Evolutionary conservation across 2,113 vertebrate species (phyloP).

Genomic region (Larimichthys polyactis): DNA sequence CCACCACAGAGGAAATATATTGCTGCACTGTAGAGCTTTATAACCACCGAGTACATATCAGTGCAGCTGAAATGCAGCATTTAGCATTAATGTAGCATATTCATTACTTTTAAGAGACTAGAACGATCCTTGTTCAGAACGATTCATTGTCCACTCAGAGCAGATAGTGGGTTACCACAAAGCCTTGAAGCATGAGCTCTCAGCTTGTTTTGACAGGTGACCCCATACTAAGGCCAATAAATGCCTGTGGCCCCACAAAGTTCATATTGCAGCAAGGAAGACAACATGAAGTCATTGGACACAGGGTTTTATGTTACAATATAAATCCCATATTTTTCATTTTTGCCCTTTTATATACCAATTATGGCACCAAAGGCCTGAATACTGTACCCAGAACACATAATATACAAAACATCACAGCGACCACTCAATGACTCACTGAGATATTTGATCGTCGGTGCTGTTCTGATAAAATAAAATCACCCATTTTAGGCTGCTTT

Average conservation of each 20-base stretch:
- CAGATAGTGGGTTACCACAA: constrained; percentile 3
- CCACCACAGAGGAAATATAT: constrained; percentile 36
- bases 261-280: constrained; percentile 22
- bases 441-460: neutral
- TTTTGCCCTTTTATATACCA: too few species aligned
- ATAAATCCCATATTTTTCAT: neutral
- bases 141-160: constrained; percentile 25
- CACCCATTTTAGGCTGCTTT: neutral
- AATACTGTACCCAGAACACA: neutral
- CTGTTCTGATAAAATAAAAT: neutral
- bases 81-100: constrained; percentile 40
- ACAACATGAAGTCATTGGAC: constrained; percentile 1
- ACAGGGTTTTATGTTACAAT: neutral
- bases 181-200: constrained; percentile 40
- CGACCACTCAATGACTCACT: neutral
- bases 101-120: constrained; percentile 54
- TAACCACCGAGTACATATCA: constrained; percentile 22
- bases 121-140: constrained; percentile 25
- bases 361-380: too few species aligned
- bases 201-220: constrained; percentile 36
- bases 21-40: constrained; percentile 10
- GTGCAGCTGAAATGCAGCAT: constrained; percentile 26
- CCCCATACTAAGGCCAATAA: constrained; percentile 40
- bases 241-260: constrained; percentile 25
- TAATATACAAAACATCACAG: constrained; percentile 8